Percentiles rank a stretch among this genome's conserved stretches.
These are phyloP conservation scores for Galleria mellonella DNA, from an alignment of 1,140 invertebrate genomes.

Conservation along the genomic window DNA sequence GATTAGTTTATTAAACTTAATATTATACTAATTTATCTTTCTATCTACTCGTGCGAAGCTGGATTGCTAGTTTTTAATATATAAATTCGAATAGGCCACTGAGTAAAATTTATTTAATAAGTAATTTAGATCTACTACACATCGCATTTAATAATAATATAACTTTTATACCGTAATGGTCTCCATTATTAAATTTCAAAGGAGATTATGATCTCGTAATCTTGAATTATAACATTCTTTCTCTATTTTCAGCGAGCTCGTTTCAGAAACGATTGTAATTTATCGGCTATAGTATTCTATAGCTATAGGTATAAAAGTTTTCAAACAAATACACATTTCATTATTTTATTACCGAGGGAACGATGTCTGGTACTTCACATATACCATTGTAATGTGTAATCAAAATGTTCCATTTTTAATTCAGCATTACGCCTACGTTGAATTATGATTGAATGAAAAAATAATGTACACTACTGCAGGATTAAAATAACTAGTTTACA, in stretches of 20 bases:
- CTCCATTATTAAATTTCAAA: conserved; percentile 59
- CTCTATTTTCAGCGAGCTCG: conserved; percentile 41
- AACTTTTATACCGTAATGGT: conserved; percentile 27
- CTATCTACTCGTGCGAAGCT: too few relatives aligned
- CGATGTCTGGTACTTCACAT: conserved; percentile 29
- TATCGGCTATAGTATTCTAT: conserved; percentile 40
- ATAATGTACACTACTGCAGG: too few relatives aligned
- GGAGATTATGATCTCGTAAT: conserved; percentile 55
- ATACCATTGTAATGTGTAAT: conserved; percentile 32
- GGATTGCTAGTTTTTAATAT: too few relatives aligned
- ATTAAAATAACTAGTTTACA: too few relatives aligned
- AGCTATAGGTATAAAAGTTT: conserved; percentile 52
- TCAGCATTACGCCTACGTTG: conserved; percentile 42
- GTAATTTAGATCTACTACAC: too few relatives aligned
- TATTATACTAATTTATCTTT: too few relatives aligned
- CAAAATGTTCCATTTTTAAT: conserved; percentile 45
- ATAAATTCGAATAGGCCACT: too few relatives aligned
- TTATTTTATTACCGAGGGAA: conserved; percentile 27
- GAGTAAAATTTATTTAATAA: too few relatives aligned
- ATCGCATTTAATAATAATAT: too few relatives aligned
- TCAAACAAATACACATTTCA: conserved; percentile 38
- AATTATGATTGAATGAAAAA: conserved; percentile 32
- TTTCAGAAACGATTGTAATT: conserved; percentile 45
- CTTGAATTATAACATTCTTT: conserved; percentile 47
- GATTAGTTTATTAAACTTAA: too few relatives aligned